Base-by-base conservation (phyloP, 2,888 invertebrate genomes). In the Eupithecia subumbrata region DNA sequence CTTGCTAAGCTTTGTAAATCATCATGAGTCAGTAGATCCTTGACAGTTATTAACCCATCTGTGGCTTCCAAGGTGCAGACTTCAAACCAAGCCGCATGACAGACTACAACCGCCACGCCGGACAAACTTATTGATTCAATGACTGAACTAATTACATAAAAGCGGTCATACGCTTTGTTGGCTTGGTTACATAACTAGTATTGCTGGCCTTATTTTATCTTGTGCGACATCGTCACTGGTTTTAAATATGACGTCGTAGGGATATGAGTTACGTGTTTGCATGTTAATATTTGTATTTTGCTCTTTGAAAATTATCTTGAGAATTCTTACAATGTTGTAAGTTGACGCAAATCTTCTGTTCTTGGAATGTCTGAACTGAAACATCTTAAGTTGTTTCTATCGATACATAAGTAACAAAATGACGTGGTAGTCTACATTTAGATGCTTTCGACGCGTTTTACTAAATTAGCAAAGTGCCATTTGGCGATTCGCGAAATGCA, bases 81-180 rank as follows among this genome's bases (percentile, higher is more conserved):
- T 79, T 81, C 80, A 81, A 80, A 78, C 74, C 81, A 72, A 45
- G 69, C 78, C 75, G 75, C 70, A 70, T 56, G 72, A 72, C 74
- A 66, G 69, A 68, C 71, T 67, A 71, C 78, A 72, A 72, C 69
- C 67, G 74, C 74, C 71, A 60, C 76, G 73, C 71, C 84, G 81
- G 82, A 83, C 81, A 81, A 81, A 83, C 79, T 83, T 85, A 86
- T 84, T 84, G 83, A 85, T 83, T 82, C 83, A 82, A 77, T 81
- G 82, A 82, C 78, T 81, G 80, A 78, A 75, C 84, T 84, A 81
- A 83, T 84, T 84, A 83, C 82, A 79, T 77, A 73, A 70, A 75
- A 72, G 75, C 74, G 77, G 77, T 69, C 77, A 77, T 75, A 75
- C 77, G 73, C 72, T 75, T 77, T 77, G 77, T 75, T 72, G 72